Evolutionary conservation across 2,113 vertebrate species (phyloP).

Genomic region (Apeltes quadracus): DNA sequence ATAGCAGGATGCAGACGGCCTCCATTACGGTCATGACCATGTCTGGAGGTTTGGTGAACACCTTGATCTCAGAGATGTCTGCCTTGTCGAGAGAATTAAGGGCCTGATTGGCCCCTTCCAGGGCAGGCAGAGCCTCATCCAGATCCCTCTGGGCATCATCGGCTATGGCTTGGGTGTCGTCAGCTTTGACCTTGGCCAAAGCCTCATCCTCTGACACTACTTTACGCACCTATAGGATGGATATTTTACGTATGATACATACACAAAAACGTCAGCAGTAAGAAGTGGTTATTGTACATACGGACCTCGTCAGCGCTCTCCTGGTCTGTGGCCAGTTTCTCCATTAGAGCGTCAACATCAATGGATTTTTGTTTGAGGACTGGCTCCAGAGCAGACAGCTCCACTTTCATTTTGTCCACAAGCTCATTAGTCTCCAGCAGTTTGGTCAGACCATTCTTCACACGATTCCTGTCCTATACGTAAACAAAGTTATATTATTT

Average conservation of each 20-base stretch:
- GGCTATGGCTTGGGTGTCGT: slow-evolving; percentile 86
- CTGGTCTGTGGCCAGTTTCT: slow-evolving; percentile 84
- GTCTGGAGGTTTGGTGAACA: slow-evolving; percentile 87
- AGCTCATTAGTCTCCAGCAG: slow-evolving; percentile 85
- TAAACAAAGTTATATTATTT: not conserved
- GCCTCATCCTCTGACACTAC: slow-evolving; percentile 86
- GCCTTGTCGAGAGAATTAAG: slow-evolving; percentile 87
- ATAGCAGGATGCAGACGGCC: slow-evolving; percentile 85
- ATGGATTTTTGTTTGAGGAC: slow-evolving; percentile 84
- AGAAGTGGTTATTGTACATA: not conserved
- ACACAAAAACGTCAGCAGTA: not conserved
- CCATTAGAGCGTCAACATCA: slow-evolving; percentile 84
- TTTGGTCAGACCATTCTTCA: slow-evolving; percentile 86
- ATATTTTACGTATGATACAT: not conserved
- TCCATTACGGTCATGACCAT: slow-evolving; percentile 89
- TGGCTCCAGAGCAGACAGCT: slow-evolving; percentile 87
- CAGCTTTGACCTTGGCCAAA: slow-evolving; percentile 84
- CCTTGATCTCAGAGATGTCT: slow-evolving; percentile 88
- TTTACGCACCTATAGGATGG: slow-evolving; percentile 76
- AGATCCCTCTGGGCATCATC: slow-evolving; percentile 86
- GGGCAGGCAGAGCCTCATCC: slow-evolving; percentile 84
- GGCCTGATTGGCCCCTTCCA: slow-evolving; percentile 84
- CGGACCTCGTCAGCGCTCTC: slow-evolving; percentile 83
- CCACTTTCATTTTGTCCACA: slow-evolving; percentile 87
- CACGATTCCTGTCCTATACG: slow-evolving; percentile 83